Evolutionary conservation across 2,113 vertebrate species (phyloP).

Genomic region (Megalops atlanticus): DNA sequence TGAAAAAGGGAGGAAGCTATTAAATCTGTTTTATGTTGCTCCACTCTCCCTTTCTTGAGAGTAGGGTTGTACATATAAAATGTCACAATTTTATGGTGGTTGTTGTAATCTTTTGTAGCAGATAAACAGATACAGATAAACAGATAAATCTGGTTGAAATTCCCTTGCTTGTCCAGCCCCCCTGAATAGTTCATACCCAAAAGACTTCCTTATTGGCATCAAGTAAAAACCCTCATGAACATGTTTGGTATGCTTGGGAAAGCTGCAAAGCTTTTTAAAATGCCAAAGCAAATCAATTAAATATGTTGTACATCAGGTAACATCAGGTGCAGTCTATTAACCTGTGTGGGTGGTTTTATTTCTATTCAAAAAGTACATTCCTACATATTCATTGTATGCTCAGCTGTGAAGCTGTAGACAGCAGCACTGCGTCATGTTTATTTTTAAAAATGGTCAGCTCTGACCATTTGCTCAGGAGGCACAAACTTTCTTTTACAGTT

Average conservation of each 20-base stretch:
- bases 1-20: not conserved
- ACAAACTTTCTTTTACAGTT: no score
- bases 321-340: not conserved
- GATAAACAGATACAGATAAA: no score
- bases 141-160: no score
- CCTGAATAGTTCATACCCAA: no score
- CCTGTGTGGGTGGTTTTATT: not conserved
- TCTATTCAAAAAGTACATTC: not conserved
- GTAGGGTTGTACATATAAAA: not conserved
- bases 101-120: no score
- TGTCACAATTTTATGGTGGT: no score
- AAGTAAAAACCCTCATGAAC: no score
- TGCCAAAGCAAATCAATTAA: not conserved
- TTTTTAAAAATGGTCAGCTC: not conserved
- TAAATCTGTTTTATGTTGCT: not conserved
- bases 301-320: not conserved
- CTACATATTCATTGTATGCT: not conserved
- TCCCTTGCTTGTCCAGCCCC: no score
- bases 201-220: not conserved
- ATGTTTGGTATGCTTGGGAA: not conserved
- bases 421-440: slow-evolving; percentile 2
- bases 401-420: not conserved
- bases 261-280: not conserved
- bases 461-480: not conserved
- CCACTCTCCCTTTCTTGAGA: not conserved